These are phyloP conservation scores for Channallabes apus DNA, from an alignment of 2,797 vertebrate species.

Conservation along the genomic window DNA sequence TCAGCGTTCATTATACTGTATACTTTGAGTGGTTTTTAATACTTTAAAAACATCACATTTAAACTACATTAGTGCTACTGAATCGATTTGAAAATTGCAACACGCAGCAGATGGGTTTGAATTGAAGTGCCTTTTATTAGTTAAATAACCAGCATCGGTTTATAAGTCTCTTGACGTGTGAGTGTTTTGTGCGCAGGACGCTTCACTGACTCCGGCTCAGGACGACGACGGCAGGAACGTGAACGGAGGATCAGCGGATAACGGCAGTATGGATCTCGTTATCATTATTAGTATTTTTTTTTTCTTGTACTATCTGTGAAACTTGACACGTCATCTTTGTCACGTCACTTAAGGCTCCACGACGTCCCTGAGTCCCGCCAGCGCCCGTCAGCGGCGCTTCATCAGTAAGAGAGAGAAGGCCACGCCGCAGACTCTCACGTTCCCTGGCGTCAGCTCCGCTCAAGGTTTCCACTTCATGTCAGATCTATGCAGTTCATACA, in stretches of 20 bases:
- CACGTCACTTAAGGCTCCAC: slow-evolving; percentile 33
- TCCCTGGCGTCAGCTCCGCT: slow-evolving; percentile 63
- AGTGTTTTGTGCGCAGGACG: slow-evolving; percentile 6
- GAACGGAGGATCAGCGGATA: not conserved
- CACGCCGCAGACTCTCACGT: slow-evolving; percentile 51
- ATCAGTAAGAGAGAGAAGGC: slow-evolving; percentile 59
- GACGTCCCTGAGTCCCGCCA: slow-evolving; percentile 48
- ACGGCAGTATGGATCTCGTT: not conserved
- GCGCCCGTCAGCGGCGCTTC: slow-evolving; percentile 67
- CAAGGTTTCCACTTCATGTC: slow-evolving; percentile 62
- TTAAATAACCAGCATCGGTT: not conserved
- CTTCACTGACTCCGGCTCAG: not conserved
- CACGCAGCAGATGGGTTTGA: no score
- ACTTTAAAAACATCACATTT: no score
- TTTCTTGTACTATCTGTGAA: no score
- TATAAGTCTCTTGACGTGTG: not conserved
- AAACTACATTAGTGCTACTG: no score
- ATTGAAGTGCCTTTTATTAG: no score
- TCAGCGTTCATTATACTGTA: no score
- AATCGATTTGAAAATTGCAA: no score
- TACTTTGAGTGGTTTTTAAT: no score
- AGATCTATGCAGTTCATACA: not conserved
- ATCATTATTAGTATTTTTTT: not conserved
- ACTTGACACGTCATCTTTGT: not conserved
- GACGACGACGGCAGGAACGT: not conserved